Evolutionary conservation across 64 coral and sea anemone genomes (phyloP).

Genomic region (Platygyra sinensis): DNA sequence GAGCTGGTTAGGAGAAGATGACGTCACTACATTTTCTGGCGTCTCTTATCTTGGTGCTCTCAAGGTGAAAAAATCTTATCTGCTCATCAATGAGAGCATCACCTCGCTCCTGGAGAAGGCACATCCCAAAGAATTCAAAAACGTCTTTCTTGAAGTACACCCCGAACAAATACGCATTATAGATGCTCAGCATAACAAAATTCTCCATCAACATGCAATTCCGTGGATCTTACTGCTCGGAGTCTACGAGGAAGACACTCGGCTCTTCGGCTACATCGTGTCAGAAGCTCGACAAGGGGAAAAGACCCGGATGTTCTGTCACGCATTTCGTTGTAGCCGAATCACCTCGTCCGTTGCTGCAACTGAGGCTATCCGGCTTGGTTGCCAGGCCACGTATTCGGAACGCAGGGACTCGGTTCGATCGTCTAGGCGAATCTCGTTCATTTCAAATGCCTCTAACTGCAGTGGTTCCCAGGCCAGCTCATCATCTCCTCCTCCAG

Average conservation of each 20-base stretch:
- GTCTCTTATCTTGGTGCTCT: constrained; percentile 81
- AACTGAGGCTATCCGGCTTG: constrained; percentile 74
- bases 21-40: constrained; percentile 59
- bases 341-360: constrained; percentile 74
- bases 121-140: constrained; percentile 77
- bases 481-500: neutral
- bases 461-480: neutral
- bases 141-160: constrained; percentile 67
- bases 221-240: constrained; percentile 92
- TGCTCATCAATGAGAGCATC: constrained; percentile 92
- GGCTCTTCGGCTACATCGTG: constrained; percentile 91
- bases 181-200: constrained; percentile 24
- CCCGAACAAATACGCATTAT: constrained; percentile 65
- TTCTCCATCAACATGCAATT: constrained; percentile 62
- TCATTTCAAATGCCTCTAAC: constrained; percentile 39
- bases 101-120: constrained; percentile 61
- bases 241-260: constrained; percentile 83
- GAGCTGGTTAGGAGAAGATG: constrained; percentile 39
- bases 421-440: constrained; percentile 43
- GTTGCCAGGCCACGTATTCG: constrained; percentile 83
- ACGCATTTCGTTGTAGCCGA: constrained; percentile 95
- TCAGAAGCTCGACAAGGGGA: constrained; percentile 88
- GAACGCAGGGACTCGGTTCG: constrained; percentile 66
- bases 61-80: constrained; percentile 80
- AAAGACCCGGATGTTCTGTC: constrained; percentile 90